Base-by-base conservation (phyloP, 2,888 invertebrate species). In the Heliconius charithonia region DNA sequence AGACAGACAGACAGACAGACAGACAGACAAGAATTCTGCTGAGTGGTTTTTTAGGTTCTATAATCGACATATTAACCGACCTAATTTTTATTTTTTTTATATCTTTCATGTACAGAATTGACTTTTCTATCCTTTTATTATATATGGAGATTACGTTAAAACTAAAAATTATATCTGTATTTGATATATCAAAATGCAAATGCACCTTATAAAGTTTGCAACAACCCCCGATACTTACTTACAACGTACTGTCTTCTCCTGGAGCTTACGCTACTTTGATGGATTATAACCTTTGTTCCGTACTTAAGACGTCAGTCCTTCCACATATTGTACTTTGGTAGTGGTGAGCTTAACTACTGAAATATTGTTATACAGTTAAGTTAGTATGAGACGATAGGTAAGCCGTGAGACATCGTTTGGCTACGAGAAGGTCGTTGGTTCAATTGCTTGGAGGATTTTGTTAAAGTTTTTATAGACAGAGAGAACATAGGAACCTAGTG, bases 241-340 rank as follows among this genome's bases (percentile, higher is more conserved):
- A 51, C 51, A 29, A 22, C 51, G 29, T 27, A 22, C 27, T 71
- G 70, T 51, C 51, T 22, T n/a, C n/a, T 71, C 27, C 9, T 6
- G 4, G 2, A 71, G 73, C 73, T 73, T 41, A 32, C 19, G 73
- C 62, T 62, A 25, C 73, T 62, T 73, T 73, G 62, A 73, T 59
- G 59, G 73, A 73, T 73, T 73, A 73, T 16, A 29, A 59, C 73
- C 72, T 62, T 73, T 37, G 73, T 73, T 37, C 73, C 13, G 16
- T 59, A 56, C 72, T 73, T 59, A 62, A 73, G 72, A 73, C 62
- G 72, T 73, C 72, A 73, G 27, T 37, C 22, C 56, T 62, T 22
- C 29, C 29, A 71, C 27, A 51, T 51, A 29, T 51, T 51, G 51
- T 51, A 51, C 32, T 4, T 9, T 71, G 29, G 29, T 29, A 29